Conservation (phyloP, 2,113 vertebrate genomes). For the Lamprologus tigripictilis region DNA sequence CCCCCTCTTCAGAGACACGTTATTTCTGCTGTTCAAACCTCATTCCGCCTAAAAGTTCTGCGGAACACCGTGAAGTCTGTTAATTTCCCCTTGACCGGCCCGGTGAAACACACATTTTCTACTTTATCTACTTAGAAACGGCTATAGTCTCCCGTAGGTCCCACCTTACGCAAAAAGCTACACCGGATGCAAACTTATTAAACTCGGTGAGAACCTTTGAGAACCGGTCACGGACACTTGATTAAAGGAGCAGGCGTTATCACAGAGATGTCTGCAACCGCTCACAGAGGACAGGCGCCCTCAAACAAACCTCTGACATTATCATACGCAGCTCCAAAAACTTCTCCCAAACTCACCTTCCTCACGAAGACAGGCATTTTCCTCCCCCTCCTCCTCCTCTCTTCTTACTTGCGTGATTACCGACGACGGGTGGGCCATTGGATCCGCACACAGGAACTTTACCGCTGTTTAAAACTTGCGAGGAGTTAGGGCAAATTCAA, state of each 20-base stretch:
- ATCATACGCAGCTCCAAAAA: constrained; percentile 44
- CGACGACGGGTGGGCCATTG: constrained; percentile 65
- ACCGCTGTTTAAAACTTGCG: background rate
- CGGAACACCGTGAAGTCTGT: background rate
- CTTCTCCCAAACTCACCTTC: constrained; percentile 63
- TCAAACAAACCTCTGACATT: background rate
- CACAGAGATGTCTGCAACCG: background rate
- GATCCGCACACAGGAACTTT: constrained; percentile 13
- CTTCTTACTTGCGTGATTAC: constrained; percentile 69
- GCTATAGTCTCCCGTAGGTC: background rate
- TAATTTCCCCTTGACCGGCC: accelerated
- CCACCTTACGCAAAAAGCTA: background rate
- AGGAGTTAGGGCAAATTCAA: background rate
- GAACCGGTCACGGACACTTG: background rate
- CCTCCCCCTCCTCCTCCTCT: constrained; percentile 70
- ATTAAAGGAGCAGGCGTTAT: background rate
- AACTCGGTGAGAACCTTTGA: background rate
- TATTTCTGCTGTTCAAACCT: background rate
- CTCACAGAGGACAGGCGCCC: background rate
- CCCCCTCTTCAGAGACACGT: background rate
- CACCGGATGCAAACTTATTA: background rate
- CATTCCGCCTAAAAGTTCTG: background rate
- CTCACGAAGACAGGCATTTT: constrained; percentile 46
- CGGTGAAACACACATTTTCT: background rate
- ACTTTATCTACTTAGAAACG: background rate